Base-by-base conservation (phyloP, 2,113 vertebrate genomes). In the Hemibagrus wyckioides region DNA sequence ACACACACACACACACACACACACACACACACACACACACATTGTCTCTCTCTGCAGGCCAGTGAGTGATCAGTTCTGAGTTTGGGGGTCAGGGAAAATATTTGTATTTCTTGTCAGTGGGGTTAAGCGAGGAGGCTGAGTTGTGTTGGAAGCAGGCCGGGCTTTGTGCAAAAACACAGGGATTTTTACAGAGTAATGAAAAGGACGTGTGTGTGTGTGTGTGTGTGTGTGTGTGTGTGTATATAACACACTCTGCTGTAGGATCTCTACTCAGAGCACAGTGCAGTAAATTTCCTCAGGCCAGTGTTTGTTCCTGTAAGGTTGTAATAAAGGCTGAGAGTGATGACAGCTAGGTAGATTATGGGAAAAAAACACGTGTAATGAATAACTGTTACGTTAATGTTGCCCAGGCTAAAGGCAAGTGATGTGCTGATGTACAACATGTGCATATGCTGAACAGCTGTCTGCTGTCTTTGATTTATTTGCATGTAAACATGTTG, bases 61-160 rank as follows among this genome's bases (percentile, higher is more conserved):
- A 81, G 67, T 82, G 63, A 71, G 50, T 48, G 50, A 86, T 89
- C 88, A 82, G 80, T 82, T 88, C 77, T n/a, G 76, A 73, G 83
- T 88, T 88, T 81, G 44, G 67, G 80, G 84, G 80, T 86, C 80
- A 56, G 85, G 48, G 65, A 89, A 89, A 75, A 83, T 79, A 86
- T 89, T 89, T 86, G 82, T 86, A 71, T 82, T 89, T 56, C n/a
- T 56, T 86, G 80, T 86, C 85, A 89, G 54, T 65, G 59, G 75
- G 85, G 85, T 86, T 86, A 63, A 89, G 81, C 25, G 59, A 73
- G 77, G 71, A 80, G 33, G 21, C 54, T 23, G 73, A 84, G 83
- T 86, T 89, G 56, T 89, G 61, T 83, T 84, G 88, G 85, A 89
- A 86, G 80, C 73, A 11, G 52, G 52, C 75, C 30, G 39, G 21